phyloP scores from a whole-genome alignment of 2,113 vertebrate genomes.

The Loxodonta africana region DNA sequence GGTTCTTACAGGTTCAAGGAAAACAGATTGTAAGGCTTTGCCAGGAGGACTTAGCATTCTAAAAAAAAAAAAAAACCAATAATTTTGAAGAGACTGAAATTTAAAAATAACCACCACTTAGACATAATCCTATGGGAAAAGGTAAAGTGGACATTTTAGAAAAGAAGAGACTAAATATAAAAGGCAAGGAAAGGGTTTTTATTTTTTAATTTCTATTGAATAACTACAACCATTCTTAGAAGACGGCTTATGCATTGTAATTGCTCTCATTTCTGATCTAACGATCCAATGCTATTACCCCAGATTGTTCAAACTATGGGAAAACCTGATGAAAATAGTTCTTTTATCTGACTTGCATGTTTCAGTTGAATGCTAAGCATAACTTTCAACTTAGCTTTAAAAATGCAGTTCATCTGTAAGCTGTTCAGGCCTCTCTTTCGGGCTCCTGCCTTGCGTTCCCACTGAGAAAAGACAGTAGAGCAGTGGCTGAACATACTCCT shows the following conservation, averaged over 20 bases:
- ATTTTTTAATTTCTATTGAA: conserved; percentile 24
- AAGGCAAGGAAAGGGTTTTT: conserved; percentile 38
- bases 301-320: conserved; percentile 38
- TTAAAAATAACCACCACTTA: conserved; percentile 24
- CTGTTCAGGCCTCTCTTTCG: not conserved
- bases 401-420: conserved; percentile 66
- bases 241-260: not conserved
- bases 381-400: conserved; percentile 75
- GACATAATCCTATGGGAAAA: conserved; percentile 54
- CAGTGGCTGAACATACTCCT: conserved; percentile 77
- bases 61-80: conserved; percentile 61
- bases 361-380: conserved; percentile 82
- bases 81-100: conserved; percentile 56
- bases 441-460: conserved; percentile 52
- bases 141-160: not conserved
- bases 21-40: conserved; percentile 81
- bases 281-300: not conserved
- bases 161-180: conserved; percentile 64
- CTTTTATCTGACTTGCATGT: conserved; percentile 76
- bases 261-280: conserved; percentile 26
- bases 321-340: conserved; percentile 70
- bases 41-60: conserved; percentile 85
- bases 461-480: conserved; percentile 45
- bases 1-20: conserved; percentile 84
- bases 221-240: not conserved